A percentile compares a stretch with the other conserved stretches of the same genome.
Conservation (phyloP, 2,113 vertebrate genomes). For the Macheiramphus alcinus region DNA sequence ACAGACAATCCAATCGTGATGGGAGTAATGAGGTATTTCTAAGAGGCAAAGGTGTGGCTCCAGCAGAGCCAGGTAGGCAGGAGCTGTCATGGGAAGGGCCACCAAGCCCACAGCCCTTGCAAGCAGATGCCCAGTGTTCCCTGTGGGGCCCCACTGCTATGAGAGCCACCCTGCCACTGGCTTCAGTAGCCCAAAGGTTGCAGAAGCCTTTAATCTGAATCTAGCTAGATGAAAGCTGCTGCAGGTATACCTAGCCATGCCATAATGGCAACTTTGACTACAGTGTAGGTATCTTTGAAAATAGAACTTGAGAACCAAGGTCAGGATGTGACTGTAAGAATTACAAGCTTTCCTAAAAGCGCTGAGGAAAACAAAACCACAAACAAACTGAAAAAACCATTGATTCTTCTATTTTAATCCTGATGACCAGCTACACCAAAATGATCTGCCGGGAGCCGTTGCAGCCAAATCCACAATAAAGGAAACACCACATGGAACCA, state of each 20-base stretch:
- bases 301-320: not conserved
- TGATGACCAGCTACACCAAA: not conserved
- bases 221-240: not conserved
- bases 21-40: not conserved
- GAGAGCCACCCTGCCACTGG: not conserved
- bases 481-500: rapidly evolving
- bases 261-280: not conserved
- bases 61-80: not conserved
- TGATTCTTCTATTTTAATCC: constrained; percentile 3
- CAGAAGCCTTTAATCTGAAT: constrained; percentile 19
- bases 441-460: not conserved
- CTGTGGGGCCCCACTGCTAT: not conserved
- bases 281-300: not conserved
- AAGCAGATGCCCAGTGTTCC: not conserved
- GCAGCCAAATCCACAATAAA: not conserved
- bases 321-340: not conserved
- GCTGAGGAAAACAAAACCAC: not conserved
- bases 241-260: not conserved
- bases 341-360: not conserved
- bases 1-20: rapidly evolving
- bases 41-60: not conserved
- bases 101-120: not conserved
- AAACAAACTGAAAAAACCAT: not conserved
- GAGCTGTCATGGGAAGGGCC: not conserved
- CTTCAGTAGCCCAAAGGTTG: not conserved